Base-by-base conservation (phyloP, 2,113 vertebrate species). In the Heptranchias perlo region DNA sequence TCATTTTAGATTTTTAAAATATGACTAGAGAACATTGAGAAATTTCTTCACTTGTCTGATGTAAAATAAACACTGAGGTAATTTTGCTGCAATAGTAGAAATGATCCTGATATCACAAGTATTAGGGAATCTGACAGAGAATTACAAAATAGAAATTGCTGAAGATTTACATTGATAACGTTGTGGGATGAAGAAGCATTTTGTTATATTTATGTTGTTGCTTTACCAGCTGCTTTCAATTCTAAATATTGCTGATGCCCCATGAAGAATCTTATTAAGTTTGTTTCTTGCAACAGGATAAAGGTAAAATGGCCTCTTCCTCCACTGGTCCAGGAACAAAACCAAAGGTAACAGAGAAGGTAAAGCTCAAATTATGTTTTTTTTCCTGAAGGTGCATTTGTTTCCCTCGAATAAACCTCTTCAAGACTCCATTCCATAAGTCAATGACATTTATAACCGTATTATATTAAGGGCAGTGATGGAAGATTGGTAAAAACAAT, bases 271-370 rank as follows among this genome's bases (percentile, higher is more conserved):
- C 35, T 62, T 16, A 93, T 62, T 1, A 62, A 25, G 18, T 93
- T 62, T 93, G 89, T 93, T 93, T 64, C 35, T 93, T 93, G 58
- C 1, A 62, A 39, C n/a, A 93, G 89, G 89, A 21, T 62, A 93
- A 93, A 93, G 89, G 58, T 21, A 61, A n/a, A 47, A 14, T 62
- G 35, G 58, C 58, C 39, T 47, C 78, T 62, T 2, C 58, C 35
- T 62, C 89, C n/a, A 93, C 89, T 93, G 58, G 8, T 62, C 58
- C 58, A 91, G 87, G 87, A n/a, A 10, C 31, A 62, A 93, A 93
- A 93, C 58, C 89, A 93, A 39, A 93, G 58, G 35, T 39, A 62
- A 93, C 14, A 64, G 58, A 62, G 58, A 93, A 93, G 61, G 89
- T 58, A 61, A 16, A 89, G 18, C 21, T 31, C 6, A 76, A n/a